Base-by-base conservation (phyloP, 1,140 invertebrate genomes). In the Bactericera cockerelli region DNA sequence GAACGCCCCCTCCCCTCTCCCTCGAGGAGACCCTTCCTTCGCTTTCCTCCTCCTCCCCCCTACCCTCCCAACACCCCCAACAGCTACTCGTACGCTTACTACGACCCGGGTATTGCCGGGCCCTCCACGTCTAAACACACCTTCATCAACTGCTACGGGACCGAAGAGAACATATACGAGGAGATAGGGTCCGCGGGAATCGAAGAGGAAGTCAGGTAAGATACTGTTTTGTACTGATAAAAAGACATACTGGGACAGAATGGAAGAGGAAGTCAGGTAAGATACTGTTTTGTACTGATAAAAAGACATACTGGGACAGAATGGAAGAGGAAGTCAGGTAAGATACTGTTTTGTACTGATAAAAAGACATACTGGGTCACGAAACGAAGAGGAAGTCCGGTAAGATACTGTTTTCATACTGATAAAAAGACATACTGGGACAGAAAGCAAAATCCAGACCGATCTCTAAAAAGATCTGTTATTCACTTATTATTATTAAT, bases 161-260 rank as follows among this genome's bases (percentile, higher is more conserved):
- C 84, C 13, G 82, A 85, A 69, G 87, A 90, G 73, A 90, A 90
- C 69, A 88, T 90, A 67, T 90, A 90, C 69, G 87, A 89, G 73
- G 87, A 90, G 75, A 89, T 90, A 65, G 83, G 73, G 1, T 58
- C 61, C 65, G 82, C 79, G 62, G 75, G 84, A 16, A 79, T 86
- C 10, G 84, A 86, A 67, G 86, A 89, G 69, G 88, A 92, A 73
- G 81, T 89, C 77, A 49, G 42, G 42, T 49, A 49, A 49, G 42
- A 49, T 49, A 6, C 42, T 16, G 22, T 49, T 49, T 16, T n/a
- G 42, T 49, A n/a, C 22, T 49, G n/a, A 49, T 16, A n/a, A n/a
- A n/a, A n/a, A n/a, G n/a, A n/a, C n/a, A n/a, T n/a, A n/a, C n/a
- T n/a, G n/a, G n/a, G n/a, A n/a, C n/a, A n/a, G 84, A 16, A 79